Evolutionary conservation across 2,888 invertebrate genomes (phyloP).

Genomic region (Lepidochrysops patricia): DNA sequence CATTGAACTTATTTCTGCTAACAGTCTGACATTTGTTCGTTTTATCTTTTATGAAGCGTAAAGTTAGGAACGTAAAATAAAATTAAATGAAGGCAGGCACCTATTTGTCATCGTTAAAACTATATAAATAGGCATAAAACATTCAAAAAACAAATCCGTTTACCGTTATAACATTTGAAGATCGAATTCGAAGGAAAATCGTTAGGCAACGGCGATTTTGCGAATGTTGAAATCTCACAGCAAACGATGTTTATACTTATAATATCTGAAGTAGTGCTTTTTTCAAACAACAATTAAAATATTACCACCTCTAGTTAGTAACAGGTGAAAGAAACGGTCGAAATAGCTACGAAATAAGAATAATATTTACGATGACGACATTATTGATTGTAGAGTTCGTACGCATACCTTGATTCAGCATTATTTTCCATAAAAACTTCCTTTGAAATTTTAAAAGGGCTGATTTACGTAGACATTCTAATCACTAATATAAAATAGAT

Average conservation of each 20-base stretch:
- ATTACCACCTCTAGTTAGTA: background rate
- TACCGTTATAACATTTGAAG: slow-evolving; percentile 70
- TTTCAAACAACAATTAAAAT: background rate
- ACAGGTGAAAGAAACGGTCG: background rate
- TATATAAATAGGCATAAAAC: slow-evolving; percentile 21
- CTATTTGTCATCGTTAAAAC: slow-evolving; percentile 18
- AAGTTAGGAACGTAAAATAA: background rate
- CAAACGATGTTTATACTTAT: background rate
- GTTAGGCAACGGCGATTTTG: slow-evolving; percentile 45
- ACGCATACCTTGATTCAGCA: slow-evolving; percentile 60
- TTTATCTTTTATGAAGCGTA: slow-evolving; percentile 7
- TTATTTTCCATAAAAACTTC: slow-evolving; percentile 48
- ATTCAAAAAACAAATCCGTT: slow-evolving; percentile 63
- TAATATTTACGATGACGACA: slow-evolving; percentile 41
- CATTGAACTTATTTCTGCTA: slow-evolving; percentile 31
- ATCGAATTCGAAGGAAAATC: slow-evolving; percentile 69
- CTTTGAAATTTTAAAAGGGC: slow-evolving; percentile 28
- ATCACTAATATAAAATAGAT: slow-evolving; percentile 28
- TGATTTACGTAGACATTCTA: slow-evolving; percentile 33
- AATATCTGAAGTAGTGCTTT: background rate
- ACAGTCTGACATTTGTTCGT: slow-evolving; percentile 17
- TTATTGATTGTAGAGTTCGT: slow-evolving; percentile 50
- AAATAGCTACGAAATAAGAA: background rate
- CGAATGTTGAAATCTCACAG: background rate
- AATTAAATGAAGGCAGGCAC: background rate